Base-by-base conservation (phyloP, 2,113 vertebrate species). In the Oceanites oceanicus region DNA sequence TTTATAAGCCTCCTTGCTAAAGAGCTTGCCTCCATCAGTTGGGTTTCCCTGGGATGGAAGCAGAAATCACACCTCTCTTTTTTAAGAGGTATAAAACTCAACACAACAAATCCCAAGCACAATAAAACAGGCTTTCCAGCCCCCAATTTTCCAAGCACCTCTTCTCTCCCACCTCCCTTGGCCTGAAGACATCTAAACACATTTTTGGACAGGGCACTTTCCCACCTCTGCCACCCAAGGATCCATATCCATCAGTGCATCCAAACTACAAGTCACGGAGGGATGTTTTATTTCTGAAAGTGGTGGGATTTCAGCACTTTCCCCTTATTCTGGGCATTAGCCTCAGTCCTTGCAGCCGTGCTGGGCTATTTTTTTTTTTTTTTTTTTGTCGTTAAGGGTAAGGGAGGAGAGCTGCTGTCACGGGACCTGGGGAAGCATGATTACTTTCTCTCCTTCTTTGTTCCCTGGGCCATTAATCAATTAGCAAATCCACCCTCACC, bases 401-500 rank as follows among this genome's bases (percentile, higher is more conserved):
- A 66, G 18, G 40, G 49, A 78, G 72, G 61, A 91, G 49, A 92
- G 34, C 7, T 61, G 40, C 73, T 92, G 68, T 58, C 56, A 49
- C 2, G 1, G 66, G 62, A 36, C 44, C 47, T 16, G 53, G 50
- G 40, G 53, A 92, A 91, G 61, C 30, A 67, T 0, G 5, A 67
- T 59, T 72, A 50, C 32, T 92, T 95, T 91, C 86, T 55, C 82
- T 86, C 45, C 18, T 83, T n/a, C 87, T 95, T 94, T 96, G 68
- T 92, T 94, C 68, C 59, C 61, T 3, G 34, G 53, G 34, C 76
- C 83, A 87, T 88, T 78, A 85, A 91, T 78, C 83, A 87, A 89
- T 78, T 38, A 75, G 34, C 36, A 94, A 81, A 92, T 67, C 65
- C 29, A 15, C 49, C 29, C 62, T 68, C 49, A 4, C 11, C 11